Evolutionary conservation across 2,888 invertebrate species (phyloP), one percentile per base, ranked within the genome.

Genomic region (Drosophila histrio): DNA sequence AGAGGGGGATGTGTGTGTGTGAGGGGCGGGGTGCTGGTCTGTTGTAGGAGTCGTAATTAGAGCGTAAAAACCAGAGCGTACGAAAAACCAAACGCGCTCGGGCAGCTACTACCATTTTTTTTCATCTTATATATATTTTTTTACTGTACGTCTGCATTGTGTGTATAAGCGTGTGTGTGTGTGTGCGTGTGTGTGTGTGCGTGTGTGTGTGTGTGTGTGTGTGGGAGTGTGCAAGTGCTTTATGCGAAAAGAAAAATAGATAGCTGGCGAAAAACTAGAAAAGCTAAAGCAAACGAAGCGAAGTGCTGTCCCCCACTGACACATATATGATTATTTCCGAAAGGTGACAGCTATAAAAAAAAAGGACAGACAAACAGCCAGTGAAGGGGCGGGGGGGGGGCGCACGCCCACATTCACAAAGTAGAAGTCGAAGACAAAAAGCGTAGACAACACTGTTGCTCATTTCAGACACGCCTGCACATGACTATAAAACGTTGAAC

Each of bases 21-120:
- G 19, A 9, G 24, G 15, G 34, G 13, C 8, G 36, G 32, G 41
- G 11, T 49, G n/a, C 11, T 17, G 17, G 60, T 15, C 59, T 60
- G 75, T 81, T 64, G 75, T 70, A 82, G 86, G 68, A 86, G 87
- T 75, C 89, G 90, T 90, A 89, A 90, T 90, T 90, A 86, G 90
- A 90, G 90, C 90, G 90, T 89, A 85, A 90, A 90, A 90, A 90
- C 89, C 90, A 90, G 90, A 89, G 90, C 90, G 83, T 86, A 84
- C 88, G 82, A 87, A 82, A 80, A 81, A 82, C 82, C 81, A 82
- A 87, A 81, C 62, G 80, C 83, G 87, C 84, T 83, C 65, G 79
- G 84, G 85, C 82, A 81, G 84, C 77, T 80, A 79, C 87, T 86
- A 77, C 87, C 72, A 72, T 71, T 72, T 77, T 72, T 59, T 64